Base-by-base conservation (phyloP, 2,797 vertebrate genomes). In the Vireo griseus region DNA sequence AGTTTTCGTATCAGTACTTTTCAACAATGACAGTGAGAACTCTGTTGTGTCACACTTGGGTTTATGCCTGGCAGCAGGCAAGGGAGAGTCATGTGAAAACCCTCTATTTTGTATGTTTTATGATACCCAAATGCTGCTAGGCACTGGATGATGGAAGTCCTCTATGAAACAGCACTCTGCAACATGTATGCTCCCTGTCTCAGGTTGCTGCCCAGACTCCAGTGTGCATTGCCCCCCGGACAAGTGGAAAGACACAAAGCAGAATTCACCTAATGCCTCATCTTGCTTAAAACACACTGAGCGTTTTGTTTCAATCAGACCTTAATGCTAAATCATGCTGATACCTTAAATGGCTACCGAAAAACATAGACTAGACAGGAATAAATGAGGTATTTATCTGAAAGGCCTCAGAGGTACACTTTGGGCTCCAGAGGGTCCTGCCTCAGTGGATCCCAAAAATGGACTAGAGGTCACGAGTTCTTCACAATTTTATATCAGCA, bases 101-200 rank as follows among this genome's bases (percentile, higher is more conserved):
- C 5, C 17, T 35, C 2, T 22, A 26, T 65, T 24, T 67, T 5
- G 0, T 44, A 13, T 16, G 6, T 14, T 28, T 79, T 17, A 33
- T 29, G 39, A 28, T n/a, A 57, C 19, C 45, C 33, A 83, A 13
- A 50, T 33, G 8, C 80, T 91, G 35, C 31, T 37, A 44, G 42
- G 65, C 26, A 47, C 20, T 50, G 31, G 14, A 7, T 65, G 39
- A 59, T 52, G 50, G 21, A 51, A 25, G 3, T 8, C 16, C 40
- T 8, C 12, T 28, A 14, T 26, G 28, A 44, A 92, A 15, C 7
- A 33, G 10, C 25, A 15, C 28, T 13, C 44, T 67, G 10, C 13
- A 71, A 13, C 6, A 11, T 1, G 5, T 11, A 0, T 21, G 15
- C 7, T 77, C 16, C 16, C 42, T 51, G 9, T 16, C 31, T 68